These are phyloP conservation scores for Montipora cactus DNA, from an alignment of 64 coral and sea anemone genomes.

Conservation along the genomic window DNA sequence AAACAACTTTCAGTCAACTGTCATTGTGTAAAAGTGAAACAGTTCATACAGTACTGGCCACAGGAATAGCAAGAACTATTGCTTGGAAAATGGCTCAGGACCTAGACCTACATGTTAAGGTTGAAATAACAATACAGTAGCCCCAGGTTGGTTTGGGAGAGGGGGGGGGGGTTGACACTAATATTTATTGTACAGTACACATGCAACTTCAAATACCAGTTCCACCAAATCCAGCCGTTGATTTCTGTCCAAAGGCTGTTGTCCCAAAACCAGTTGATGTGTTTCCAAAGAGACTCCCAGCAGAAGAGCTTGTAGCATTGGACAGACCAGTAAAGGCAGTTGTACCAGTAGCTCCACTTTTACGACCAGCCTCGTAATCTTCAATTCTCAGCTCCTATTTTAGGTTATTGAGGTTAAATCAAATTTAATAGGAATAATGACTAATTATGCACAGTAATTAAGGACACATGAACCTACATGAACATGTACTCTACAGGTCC, in stretches of 20 bases:
- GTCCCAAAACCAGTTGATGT: constrained; percentile 52
- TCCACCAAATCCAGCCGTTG: constrained; percentile 83
- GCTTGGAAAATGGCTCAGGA: no score
- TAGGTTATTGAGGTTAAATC: background rate
- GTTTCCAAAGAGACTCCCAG: constrained; percentile 75
- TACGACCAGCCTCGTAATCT: constrained; percentile 89
- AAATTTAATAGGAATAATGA: background rate
- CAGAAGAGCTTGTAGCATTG: constrained; percentile 33
- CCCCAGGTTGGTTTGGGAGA: no score
- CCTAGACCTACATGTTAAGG: no score
- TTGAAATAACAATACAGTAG: no score
- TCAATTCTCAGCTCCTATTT: constrained; percentile 85
- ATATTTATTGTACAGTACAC: background rate
- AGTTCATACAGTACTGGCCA: no score
- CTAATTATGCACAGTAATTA: background rate
- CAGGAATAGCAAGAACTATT: no score
- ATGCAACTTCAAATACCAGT: constrained; percentile 25
- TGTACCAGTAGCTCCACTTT: constrained; percentile 60
- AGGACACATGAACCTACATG: no score
- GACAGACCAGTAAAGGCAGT: constrained; percentile 71
- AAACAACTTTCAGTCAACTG: no score
- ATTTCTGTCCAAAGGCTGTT: constrained; percentile 71
- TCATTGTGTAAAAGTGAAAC: no score
- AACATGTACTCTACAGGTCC: no score
- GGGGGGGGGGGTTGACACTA: background rate